Evolutionary conservation across 2,888 invertebrate genomes (phyloP).

Genomic region (Strigamia transsilvanica): DNA sequence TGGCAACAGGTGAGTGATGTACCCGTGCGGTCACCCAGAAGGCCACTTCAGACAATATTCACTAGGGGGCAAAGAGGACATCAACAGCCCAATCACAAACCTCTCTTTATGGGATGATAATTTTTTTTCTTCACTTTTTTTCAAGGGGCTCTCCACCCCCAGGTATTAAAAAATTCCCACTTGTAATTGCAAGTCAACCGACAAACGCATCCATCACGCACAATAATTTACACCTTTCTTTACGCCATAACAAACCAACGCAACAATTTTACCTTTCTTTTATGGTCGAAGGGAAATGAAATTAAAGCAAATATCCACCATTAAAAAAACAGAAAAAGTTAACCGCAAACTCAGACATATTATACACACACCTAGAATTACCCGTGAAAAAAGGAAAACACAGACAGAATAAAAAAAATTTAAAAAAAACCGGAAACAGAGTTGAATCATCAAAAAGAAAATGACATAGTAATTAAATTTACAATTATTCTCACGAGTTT

Average conservation of each 20-base stretch:
- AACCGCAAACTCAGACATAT: neutral
- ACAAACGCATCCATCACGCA: conserved; percentile 32
- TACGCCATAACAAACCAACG: conserved; percentile 9
- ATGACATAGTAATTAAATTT: conserved; percentile 37
- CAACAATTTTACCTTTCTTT: conserved; percentile 20
- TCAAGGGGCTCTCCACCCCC: neutral
- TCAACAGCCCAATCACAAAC: conserved; percentile 11
- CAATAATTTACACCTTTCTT: conserved; percentile 46
- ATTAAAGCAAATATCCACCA: conserved; percentile 2
- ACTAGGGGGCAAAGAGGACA: conserved; percentile 36
- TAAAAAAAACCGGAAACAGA: conserved; percentile 35
- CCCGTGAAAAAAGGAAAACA: neutral
- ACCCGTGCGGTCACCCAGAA: conserved; percentile 44
- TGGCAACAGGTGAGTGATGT: conserved; percentile 48
- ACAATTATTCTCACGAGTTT: conserved; percentile 46
- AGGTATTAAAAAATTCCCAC: conserved; percentile 1
- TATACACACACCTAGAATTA: conserved; percentile 5
- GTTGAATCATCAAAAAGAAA: conserved; percentile 18
- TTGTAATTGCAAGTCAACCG: conserved; percentile 24
- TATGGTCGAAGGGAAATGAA: neutral
- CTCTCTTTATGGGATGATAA: neutral
- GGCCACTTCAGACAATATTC: conserved; percentile 18
- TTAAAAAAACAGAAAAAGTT: neutral
- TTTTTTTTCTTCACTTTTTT: neutral
- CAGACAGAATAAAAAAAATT: neutral